Evolutionary conservation across 2,888 invertebrate genomes (phyloP).

Genomic region (Meteorus colon): DNA sequence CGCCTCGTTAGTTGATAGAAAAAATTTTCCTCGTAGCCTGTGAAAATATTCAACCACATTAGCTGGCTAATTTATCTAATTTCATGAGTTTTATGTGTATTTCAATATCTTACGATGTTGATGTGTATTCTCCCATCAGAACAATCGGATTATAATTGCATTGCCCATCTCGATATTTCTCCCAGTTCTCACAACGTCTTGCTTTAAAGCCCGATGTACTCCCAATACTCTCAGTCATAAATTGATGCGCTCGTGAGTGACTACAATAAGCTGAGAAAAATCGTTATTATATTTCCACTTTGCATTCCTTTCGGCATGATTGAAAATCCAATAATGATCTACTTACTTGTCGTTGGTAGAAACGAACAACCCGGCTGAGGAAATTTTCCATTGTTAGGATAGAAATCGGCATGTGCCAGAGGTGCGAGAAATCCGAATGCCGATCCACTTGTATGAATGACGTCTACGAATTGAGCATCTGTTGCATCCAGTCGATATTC

Average conservation of each 20-base stretch:
- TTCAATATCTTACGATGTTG: slow-evolving; percentile 59
- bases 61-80: not conserved
- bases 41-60: slow-evolving; percentile 20
- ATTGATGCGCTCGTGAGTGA: slow-evolving; percentile 62
- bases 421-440: slow-evolving; percentile 74
- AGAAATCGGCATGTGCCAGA: slow-evolving; percentile 74
- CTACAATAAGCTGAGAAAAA: slow-evolving; percentile 59
- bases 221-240: slow-evolving; percentile 64
- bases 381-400: slow-evolving; percentile 68
- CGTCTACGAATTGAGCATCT: slow-evolving; percentile 75
- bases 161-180: slow-evolving; percentile 58
- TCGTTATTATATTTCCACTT: not conserved
- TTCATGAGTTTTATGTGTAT: slow-evolving; percentile 5
- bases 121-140: slow-evolving; percentile 64
- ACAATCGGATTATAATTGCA: slow-evolving; percentile 62
- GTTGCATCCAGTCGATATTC: slow-evolving; percentile 72
- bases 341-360: slow-evolving; percentile 61
- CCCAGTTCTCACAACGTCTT: slow-evolving; percentile 60
- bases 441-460: slow-evolving; percentile 75
- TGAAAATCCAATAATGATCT: not conserved
- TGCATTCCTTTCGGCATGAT: not conserved
- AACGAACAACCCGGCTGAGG: slow-evolving; percentile 64
- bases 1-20: slow-evolving; percentile 61
- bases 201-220: slow-evolving; percentile 62
- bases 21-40: slow-evolving; percentile 66